These are phyloP conservation scores for Calephelis virginiensis DNA, from an alignment of 1,140 invertebrate species.

Conservation along the genomic window DNA sequence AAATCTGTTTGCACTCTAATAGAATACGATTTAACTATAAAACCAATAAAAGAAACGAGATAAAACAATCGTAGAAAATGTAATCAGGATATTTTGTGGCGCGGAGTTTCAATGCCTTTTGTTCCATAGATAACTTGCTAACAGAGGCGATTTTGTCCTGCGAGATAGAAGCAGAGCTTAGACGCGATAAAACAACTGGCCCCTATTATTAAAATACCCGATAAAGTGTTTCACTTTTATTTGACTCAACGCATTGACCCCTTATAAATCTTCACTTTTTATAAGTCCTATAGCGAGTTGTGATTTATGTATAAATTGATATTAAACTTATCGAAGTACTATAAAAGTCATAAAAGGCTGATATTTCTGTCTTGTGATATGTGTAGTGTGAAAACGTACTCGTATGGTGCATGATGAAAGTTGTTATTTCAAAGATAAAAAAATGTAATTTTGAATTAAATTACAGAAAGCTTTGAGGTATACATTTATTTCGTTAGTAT, in stretches of 20 bases:
- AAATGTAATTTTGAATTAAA: too few species aligned
- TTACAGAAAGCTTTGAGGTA: too few species aligned
- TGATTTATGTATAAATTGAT: constrained; percentile 9
- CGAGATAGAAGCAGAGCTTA: constrained; percentile 27
- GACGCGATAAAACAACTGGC: constrained; percentile 25
- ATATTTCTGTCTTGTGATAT: neutral
- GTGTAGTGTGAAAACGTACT: too few species aligned
- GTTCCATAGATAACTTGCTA: constrained; percentile 36
- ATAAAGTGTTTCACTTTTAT: constrained; percentile 16
- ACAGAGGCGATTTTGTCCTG: constrained; percentile 28
- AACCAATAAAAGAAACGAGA: neutral
- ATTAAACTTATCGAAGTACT: neutral
- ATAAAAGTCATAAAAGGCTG: neutral
- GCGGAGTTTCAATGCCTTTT: constrained; percentile 35
- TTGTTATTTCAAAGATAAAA: too few species aligned
- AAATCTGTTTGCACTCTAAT: too few species aligned
- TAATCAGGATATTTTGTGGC: constrained; percentile 27
- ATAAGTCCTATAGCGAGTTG: neutral
- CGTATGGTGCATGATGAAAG: too few species aligned
- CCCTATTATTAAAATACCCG: constrained; percentile 27
- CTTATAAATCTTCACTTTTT: neutral
- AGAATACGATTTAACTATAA: too few species aligned
- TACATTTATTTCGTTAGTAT: too few species aligned
- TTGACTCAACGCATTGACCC: neutral
- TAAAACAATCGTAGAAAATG: constrained; percentile 11